Percentiles rank a stretch among this genome's conserved stretches.
phyloP scores from a whole-genome alignment of 2,797 vertebrate genomes.

The Channa striata region DNA sequence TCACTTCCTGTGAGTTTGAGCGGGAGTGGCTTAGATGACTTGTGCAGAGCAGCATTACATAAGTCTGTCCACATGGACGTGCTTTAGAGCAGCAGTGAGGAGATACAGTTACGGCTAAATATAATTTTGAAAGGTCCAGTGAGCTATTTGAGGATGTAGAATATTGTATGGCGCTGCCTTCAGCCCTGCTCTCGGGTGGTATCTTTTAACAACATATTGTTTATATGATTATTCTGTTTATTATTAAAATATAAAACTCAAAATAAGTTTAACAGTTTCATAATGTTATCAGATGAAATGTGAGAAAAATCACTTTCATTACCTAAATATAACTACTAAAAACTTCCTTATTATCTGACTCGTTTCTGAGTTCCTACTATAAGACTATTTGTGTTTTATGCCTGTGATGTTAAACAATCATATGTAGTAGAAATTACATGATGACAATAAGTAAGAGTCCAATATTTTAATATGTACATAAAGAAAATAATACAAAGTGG shows the following conservation, averaged over 20 bases:
- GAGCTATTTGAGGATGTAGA: constrained; percentile 6
- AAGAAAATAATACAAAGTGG: too few species aligned
- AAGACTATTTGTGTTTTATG: background rate
- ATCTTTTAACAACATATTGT: too few species aligned
- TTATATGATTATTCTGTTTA: too few species aligned
- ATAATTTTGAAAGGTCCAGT: constrained; percentile 23
- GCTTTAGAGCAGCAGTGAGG: constrained; percentile 24
- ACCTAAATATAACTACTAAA: background rate
- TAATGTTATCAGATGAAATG: background rate
- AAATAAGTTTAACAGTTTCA: too few species aligned
- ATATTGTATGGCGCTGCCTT: background rate
- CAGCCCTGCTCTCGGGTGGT: background rate
- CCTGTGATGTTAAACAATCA: background rate
- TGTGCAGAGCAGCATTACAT: background rate
- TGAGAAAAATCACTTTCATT: background rate
- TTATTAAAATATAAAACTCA: too few species aligned
- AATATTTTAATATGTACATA: too few species aligned
- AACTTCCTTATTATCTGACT: constrained; percentile 6
- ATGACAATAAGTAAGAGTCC: too few species aligned
- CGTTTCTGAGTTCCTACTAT: background rate
- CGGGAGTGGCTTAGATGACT: constrained; percentile 24
- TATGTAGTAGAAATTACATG: background rate
- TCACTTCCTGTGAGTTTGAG: constrained; percentile 12
- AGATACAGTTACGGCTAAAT: constrained; percentile 26
- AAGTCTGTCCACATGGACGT: constrained; percentile 37